phyloP scores from a whole-genome alignment of 1,140 invertebrate genomes.

The Nasonia vitripennis region DNA sequence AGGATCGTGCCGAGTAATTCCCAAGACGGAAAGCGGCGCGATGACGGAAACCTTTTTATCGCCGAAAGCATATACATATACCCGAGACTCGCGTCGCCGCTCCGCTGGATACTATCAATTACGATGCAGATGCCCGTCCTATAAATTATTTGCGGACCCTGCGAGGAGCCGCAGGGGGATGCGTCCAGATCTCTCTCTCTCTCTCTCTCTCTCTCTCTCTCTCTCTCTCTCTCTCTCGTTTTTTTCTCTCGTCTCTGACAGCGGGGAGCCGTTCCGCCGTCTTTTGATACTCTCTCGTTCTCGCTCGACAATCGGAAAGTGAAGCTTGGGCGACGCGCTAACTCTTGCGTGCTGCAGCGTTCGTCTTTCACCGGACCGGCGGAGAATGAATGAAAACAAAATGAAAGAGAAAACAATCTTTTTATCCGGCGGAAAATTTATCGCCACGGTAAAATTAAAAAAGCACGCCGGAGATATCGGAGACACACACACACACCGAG shows the following conservation, averaged over 20 bases:
- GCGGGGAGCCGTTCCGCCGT: slow-evolving; percentile 50
- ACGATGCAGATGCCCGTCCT: slow-evolving; percentile 59
- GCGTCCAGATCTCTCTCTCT: background rate
- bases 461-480: slow-evolving; percentile 38
- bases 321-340: slow-evolving; percentile 51
- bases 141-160: slow-evolving; percentile 60
- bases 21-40: slow-evolving; percentile 39
- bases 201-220: too few relatives aligned
- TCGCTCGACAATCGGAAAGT: slow-evolving; percentile 51
- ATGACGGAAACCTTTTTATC: slow-evolving; percentile 37
- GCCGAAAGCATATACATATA: slow-evolving; percentile 22
- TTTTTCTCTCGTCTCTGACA: slow-evolving; percentile 7
- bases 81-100: slow-evolving; percentile 30
- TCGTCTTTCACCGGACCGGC: background rate
- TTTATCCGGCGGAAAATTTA: slow-evolving; percentile 47
- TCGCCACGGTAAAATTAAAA: slow-evolving; percentile 50
- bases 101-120: slow-evolving; percentile 63
- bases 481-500: background rate
- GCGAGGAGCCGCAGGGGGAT: slow-evolving; percentile 49
- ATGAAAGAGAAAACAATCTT: background rate
- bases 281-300: slow-evolving; percentile 41
- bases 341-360: slow-evolving; percentile 16
- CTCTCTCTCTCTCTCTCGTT: background rate
- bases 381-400: background rate
- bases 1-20: background rate